Percentiles rank a stretch among this genome's conserved stretches.
Evolutionary conservation across 2,888 invertebrate genomes (phyloP).

Genomic region (Netelia melanura): DNA sequence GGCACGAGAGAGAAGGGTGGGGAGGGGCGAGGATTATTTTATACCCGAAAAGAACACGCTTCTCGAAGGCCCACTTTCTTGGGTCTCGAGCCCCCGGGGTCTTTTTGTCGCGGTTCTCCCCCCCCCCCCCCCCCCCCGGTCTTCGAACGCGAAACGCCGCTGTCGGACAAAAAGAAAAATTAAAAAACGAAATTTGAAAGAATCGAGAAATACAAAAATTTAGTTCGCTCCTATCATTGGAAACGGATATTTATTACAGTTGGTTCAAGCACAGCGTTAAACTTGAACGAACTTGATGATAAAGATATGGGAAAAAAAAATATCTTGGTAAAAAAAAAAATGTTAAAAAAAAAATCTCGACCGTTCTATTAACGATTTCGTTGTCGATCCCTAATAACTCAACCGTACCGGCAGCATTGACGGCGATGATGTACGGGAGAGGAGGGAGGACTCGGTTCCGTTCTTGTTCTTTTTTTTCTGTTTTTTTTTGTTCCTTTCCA

Average conservation of each 20-base stretch:
- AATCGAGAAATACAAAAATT: slow-evolving; percentile 47
- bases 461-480: neutral
- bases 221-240: slow-evolving; percentile 33
- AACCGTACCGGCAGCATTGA: slow-evolving; percentile 30
- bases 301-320: neutral
- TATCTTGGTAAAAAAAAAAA: neutral
- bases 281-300: neutral
- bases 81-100: slow-evolving; percentile 33
- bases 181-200: neutral
- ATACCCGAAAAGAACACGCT: slow-evolving; percentile 26
- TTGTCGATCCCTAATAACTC: slow-evolving; percentile 53
- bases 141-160: slow-evolving; percentile 46
- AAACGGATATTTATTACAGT: neutral
- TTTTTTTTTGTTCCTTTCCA: slow-evolving; percentile 21
- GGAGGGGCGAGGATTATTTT: slow-evolving; percentile 24
- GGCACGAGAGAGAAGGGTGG: neutral
- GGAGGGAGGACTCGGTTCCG: neutral
- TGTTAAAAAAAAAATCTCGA: neutral
- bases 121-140: neutral
- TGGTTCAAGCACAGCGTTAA: neutral
- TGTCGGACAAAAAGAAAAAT: slow-evolving; percentile 17
- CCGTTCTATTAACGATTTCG: slow-evolving; percentile 26
- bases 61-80: slow-evolving; percentile 52
- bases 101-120: slow-evolving; percentile 37
- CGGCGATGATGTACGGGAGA: neutral